Conservation (phyloP, 2,888 invertebrate genomes). For the Tyria jacobaeae region DNA sequence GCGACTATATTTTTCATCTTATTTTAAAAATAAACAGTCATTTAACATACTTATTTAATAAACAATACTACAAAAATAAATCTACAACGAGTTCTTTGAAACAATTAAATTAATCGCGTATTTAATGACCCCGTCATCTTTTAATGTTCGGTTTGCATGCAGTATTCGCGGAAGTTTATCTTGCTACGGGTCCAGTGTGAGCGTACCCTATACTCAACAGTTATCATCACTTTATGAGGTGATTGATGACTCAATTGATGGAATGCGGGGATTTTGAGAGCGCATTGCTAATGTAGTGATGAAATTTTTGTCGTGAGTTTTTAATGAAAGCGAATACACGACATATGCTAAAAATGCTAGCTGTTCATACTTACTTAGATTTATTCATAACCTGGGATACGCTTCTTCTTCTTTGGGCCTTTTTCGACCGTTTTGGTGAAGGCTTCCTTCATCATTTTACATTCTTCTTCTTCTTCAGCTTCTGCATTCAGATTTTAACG, state of each 20-base stretch:
- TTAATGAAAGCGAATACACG: no score
- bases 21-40: constrained; percentile 23
- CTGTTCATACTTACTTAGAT: no score
- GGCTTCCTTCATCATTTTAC: no score
- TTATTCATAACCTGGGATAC: no score
- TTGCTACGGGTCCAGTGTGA: constrained; percentile 27
- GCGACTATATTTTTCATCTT: no score
- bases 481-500: no score
- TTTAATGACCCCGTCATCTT: constrained; percentile 42
- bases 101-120: constrained; percentile 48
- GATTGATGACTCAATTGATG: constrained; percentile 28
- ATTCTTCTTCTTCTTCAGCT: no score
- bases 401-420: no score
- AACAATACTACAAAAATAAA: constrained; percentile 40
- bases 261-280: not conserved
- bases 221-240: constrained; percentile 33
- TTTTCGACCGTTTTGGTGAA: no score
- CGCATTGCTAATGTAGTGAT: not conserved
- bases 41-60: constrained; percentile 24
- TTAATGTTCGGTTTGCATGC: constrained; percentile 52
- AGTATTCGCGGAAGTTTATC: constrained; percentile 49
- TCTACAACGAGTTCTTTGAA: constrained; percentile 27
- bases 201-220: constrained; percentile 24
- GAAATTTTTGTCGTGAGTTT: no score
- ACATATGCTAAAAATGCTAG: no score